phyloP scores from a whole-genome alignment of 2,797 vertebrate species.

The Acanthis flammea region DNA sequence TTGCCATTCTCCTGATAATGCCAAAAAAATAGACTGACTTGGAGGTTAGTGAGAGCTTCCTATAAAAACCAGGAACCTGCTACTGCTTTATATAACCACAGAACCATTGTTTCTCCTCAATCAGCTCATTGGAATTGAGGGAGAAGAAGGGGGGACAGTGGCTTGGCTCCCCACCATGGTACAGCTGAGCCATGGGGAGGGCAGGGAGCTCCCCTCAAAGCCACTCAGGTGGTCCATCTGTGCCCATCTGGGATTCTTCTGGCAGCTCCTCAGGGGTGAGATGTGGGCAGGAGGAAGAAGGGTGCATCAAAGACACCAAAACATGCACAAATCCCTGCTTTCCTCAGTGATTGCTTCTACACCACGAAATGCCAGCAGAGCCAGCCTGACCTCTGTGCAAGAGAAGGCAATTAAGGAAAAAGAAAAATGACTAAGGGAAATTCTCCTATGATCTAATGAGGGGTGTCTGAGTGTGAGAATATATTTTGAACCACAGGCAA shows the following conservation, averaged over 20 bases:
- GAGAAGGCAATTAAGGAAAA: background rate
- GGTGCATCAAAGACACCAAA: background rate
- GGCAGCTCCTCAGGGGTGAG: background rate
- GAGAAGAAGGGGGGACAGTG: background rate
- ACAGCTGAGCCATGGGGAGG: background rate
- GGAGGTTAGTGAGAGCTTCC: background rate
- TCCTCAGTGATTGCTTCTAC: background rate
- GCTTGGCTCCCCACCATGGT: background rate
- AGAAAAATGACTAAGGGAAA: background rate
- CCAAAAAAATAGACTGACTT: background rate
- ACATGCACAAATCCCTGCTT: background rate
- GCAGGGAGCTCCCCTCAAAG: background rate
- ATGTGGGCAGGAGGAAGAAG: background rate
- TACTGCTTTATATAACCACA: background rate
- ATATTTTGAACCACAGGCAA: background rate
- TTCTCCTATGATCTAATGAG: background rate
- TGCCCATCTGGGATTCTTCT: background rate
- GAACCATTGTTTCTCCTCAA: background rate
- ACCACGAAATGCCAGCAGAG: background rate
- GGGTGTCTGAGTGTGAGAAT: background rate
- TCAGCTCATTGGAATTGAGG: background rate
- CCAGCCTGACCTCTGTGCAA: background rate
- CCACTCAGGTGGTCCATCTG: background rate
- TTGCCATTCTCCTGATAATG: background rate
- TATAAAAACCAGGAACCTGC: background rate